Conservation (phyloP, 2,797 vertebrate genomes). For the Neoniphon sammara region DNA sequence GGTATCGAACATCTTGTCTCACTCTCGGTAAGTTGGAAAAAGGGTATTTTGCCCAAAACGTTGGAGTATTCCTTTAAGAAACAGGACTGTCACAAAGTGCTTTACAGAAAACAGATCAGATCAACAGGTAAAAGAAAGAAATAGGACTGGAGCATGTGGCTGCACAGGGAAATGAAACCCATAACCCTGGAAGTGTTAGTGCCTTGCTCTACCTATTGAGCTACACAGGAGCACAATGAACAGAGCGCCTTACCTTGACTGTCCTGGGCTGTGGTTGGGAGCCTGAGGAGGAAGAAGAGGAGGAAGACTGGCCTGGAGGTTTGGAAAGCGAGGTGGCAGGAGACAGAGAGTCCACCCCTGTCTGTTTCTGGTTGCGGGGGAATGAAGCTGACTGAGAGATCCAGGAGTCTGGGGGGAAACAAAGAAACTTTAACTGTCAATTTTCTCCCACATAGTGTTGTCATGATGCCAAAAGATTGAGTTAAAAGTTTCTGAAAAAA, state of each 20-base stretch:
- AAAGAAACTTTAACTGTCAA: not conserved
- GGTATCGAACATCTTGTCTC: too few species aligned
- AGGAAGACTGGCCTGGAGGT: conserved; percentile 91
- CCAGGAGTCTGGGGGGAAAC: conserved; percentile 89
- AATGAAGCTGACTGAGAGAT: conserved; percentile 98
- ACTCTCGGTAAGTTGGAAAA: too few species aligned
- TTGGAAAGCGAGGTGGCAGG: conserved; percentile 94
- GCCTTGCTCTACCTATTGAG: not conserved
- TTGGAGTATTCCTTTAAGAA: too few species aligned
- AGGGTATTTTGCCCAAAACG: too few species aligned
- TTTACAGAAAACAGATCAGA: not conserved
- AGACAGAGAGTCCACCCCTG: conserved; percentile 92
- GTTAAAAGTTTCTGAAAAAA: too few species aligned
- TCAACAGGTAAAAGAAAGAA: not conserved
- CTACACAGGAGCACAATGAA: conserved; percentile 10
- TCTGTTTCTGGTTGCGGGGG: conserved; percentile 96
- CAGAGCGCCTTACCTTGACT: conserved; percentile 84
- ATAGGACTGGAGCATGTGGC: too few species aligned
- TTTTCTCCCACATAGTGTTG: not conserved
- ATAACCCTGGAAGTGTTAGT: not conserved
- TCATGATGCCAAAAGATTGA: too few species aligned
- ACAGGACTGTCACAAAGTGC: not conserved
- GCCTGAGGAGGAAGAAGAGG: conserved; percentile 84
- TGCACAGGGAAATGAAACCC: too few species aligned
- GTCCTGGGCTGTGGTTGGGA: conserved; percentile 90